These are phyloP conservation scores for Edolisoma coerulescens DNA, from an alignment of 2,113 vertebrate genomes.

Conservation along the genomic window DNA sequence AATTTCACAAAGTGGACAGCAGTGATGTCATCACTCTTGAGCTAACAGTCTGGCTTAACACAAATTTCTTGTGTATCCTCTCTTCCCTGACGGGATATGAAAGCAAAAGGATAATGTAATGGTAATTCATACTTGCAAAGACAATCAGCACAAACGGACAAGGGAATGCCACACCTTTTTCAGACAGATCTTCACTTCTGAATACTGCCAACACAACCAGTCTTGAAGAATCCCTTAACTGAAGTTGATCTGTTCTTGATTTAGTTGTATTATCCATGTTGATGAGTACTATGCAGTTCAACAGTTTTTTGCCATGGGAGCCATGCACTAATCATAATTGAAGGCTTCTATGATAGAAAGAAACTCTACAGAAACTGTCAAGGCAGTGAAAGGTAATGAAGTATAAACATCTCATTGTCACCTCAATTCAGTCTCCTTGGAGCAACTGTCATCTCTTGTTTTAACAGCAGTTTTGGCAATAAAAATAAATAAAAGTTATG, in stretches of 20 bases:
- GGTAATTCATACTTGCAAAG: neutral
- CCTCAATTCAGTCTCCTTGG: neutral
- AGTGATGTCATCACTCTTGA: neutral
- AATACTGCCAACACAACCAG: neutral
- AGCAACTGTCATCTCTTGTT: constrained; percentile 16
- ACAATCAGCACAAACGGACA: neutral
- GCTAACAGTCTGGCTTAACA: neutral
- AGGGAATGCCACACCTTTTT: neutral
- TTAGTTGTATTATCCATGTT: neutral
- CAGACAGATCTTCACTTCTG: neutral
- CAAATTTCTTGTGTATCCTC: rapidly evolving
- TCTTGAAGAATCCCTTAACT: neutral
- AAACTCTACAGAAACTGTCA: constrained; percentile 14
- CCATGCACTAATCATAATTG: neutral
- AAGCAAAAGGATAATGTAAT: neutral
- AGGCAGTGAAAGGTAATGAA: constrained; percentile 30
- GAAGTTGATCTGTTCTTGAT: neutral
- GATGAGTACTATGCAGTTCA: neutral
- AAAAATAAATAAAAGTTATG: neutral
- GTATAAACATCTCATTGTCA: neutral
- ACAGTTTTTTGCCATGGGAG: neutral
- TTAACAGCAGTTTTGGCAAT: neutral
- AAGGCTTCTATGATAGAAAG: neutral
- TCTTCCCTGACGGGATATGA: neutral
- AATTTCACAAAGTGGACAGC: neutral